Evolutionary conservation across 2,797 vertebrate species (phyloP), one percentile per base, ranked within the genome.

Genomic region (Manis crassicaudata): DNA sequence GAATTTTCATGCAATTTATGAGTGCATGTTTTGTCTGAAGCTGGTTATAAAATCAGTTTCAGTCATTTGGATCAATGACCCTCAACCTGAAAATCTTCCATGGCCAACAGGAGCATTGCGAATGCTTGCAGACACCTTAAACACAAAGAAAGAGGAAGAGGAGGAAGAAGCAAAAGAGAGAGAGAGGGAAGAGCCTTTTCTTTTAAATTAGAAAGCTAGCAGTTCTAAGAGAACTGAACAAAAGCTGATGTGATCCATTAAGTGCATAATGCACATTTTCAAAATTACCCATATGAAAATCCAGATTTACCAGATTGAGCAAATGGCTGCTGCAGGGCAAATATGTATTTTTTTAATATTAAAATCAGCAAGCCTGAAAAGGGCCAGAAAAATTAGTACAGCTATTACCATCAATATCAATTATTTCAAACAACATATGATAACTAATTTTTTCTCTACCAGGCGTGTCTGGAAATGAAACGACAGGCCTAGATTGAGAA

Each of bases 361-460:
- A 85, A 93, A 97, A 92, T 87, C 70, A 91, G 17, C 32, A 84
- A 65, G 72, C 18, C 80, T 89, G 68, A 95, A 97, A 97, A 84
- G 62, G 81, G 14, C 89, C 82, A 93, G 37, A 96, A 95, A 95
- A 91, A 89, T 56, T 37, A 96, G 63, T 68, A 73, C 70, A 37
- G 21, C 16, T 60, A 81, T 88, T 88, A 90, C 21, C 76, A 96
- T 58, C 6, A 6, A 50, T 83, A 58, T 92, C 67, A 95, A 68
- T 86, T 95, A 92, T 84, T 94, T 63, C 93, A 82, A 94, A 92
- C 58, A 84, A 88, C 63, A 91, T 54, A 92, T 1, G 58, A 2
- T 32, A 81, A 91, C 63, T 76, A 75, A 40, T 82, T 88, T 79
- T 83, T 79, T 92, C 77, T 85, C 81, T 95, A 89, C 62, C 12